Percentiles rank a stretch among this genome's conserved stretches.
Evolutionary conservation across 1,140 invertebrate genomes (phyloP).

Genomic region (Euura saliciscinereae): DNA sequence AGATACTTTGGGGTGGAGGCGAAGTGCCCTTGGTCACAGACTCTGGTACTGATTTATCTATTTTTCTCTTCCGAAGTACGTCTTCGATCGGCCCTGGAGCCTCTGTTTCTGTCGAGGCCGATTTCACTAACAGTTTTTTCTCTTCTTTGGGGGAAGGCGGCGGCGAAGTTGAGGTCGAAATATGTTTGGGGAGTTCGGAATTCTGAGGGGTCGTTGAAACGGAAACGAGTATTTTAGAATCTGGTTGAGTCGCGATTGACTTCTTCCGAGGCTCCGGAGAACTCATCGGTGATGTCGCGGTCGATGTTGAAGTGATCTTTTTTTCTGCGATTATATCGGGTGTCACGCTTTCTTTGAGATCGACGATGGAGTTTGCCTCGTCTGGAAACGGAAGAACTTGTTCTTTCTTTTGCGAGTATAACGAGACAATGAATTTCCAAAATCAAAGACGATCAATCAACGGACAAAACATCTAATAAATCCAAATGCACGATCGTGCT

Average conservation of each 20-base stretch:
- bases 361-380: conserved; percentile 11
- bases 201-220: conserved; percentile 35
- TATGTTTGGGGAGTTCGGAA: not conserved
- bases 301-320: conserved; percentile 23
- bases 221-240: conserved; percentile 20
- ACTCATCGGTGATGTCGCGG: conserved; percentile 31
- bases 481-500: conserved; percentile 52
- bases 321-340: conserved; percentile 25
- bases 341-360: conserved; percentile 14
- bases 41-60: not conserved
- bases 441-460: no score
- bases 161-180: conserved; percentile 27
- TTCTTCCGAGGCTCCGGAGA: conserved; percentile 10
- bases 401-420: no score
- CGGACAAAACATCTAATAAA: no score
- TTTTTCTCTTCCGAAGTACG: not conserved
- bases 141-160: not conserved
- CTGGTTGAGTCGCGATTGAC: conserved; percentile 6
- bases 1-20: conserved; percentile 83
- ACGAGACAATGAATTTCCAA: no score
- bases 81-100: not conserved
- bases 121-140: not conserved
- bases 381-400: no score
- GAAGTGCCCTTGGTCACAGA: conserved; percentile 75
- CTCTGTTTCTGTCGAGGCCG: not conserved